Base-by-base conservation (phyloP, 1,140 invertebrate genomes). In the Drosophila bipectinata region DNA sequence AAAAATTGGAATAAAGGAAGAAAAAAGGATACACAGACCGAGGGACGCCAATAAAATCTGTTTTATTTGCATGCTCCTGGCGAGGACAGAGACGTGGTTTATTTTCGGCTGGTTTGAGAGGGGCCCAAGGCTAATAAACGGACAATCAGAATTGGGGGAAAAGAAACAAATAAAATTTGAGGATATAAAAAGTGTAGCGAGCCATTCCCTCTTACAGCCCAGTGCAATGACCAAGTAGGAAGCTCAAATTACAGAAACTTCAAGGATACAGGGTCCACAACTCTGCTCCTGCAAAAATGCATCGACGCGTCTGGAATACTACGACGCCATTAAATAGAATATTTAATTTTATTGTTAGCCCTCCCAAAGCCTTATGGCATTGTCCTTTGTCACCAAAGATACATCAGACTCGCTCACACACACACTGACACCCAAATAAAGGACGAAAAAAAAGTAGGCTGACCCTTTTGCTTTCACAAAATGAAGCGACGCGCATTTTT, bases 321-420 rank as follows among this genome's bases (percentile, higher is more conserved):
- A 73, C 82, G 71, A 52, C 49, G 72, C 83, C 83, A 87, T 87
- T 87, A 88, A 88, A 83, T 87, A 73, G 83, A 88, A 87, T 87
- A 87, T 88, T 83, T 87, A 88, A 87, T 87, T 87, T 87, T 88
- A 87, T 87, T 88, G 83, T 87, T 76, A 59, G 52, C 60, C 69
- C 7, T n/a, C 57, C 56, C 32, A 32, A 37, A 53, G 48, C 48
- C 53, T 47, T 45, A 48, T 61, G 67, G 18, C 54, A 51, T 63
- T 76, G 78, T 81, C 74, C 79, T 69, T 75, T 66, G 69, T 55
- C 79, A 53, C 45, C 48, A 76, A 83, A 56, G 72, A 87, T 78
- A 75, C 75, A 72, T 82, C 69, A 72, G 37, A 55, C 41, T 14
- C 15, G 5, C 3, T 14, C 34, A 34, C 71, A 75, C 75, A 61